phyloP scores from a whole-genome alignment of 2,797 vertebrate genomes.

The Anguilla megastoma region DNA sequence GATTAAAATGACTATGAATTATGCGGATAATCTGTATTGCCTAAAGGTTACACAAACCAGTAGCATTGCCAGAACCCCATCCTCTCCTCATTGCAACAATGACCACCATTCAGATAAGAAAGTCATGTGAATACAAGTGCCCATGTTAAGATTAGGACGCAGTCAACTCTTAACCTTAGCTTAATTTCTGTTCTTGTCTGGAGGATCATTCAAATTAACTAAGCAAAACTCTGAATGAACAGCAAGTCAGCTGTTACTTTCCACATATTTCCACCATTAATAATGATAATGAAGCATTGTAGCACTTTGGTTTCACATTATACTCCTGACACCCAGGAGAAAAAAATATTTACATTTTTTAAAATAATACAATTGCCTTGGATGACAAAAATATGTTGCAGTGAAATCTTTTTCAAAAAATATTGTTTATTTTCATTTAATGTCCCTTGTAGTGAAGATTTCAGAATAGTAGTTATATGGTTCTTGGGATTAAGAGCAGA shows the following conservation, averaged over 20 bases:
- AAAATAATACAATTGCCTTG: too few species aligned
- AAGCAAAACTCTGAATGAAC: conserved; percentile 54
- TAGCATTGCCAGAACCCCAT: not conserved
- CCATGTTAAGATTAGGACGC: conserved; percentile 53
- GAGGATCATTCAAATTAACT: conserved; percentile 54
- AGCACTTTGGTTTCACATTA: not conserved
- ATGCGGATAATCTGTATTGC: not conserved
- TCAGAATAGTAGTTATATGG: too few species aligned
- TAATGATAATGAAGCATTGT: not conserved
- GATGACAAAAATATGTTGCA: too few species aligned
- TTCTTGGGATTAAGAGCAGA: too few species aligned
- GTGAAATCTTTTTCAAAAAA: too few species aligned
- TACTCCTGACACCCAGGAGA: too few species aligned
- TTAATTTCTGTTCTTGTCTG: conserved; percentile 44
- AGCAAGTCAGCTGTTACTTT: conserved; percentile 34
- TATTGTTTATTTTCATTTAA: too few species aligned
- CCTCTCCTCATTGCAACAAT: conserved; percentile 56
- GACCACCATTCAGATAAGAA: conserved; percentile 59
- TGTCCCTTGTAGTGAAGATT: too few species aligned
- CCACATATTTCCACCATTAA: not conserved
- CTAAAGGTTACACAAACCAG: not conserved
- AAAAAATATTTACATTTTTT: too few species aligned
- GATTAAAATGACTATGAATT: not conserved
- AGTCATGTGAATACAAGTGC: conserved; percentile 66
- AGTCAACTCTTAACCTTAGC: conserved; percentile 61